A percentile compares a stretch with the other conserved stretches of the same genome.
These are phyloP conservation scores for Papilio polyxenes DNA, from an alignment of 1,140 invertebrate genomes.

Conservation along the genomic window DNA sequence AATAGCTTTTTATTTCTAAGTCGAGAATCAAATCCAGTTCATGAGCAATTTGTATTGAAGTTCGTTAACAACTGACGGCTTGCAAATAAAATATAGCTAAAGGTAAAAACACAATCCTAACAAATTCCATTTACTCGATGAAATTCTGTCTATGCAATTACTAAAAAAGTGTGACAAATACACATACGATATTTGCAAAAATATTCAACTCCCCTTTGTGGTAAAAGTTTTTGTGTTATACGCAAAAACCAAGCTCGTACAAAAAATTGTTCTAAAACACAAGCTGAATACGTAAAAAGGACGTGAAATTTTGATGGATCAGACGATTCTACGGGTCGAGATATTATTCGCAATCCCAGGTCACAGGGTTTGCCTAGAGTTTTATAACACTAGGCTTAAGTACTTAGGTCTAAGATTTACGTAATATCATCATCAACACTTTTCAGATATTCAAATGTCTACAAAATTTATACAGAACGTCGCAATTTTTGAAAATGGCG, in stretches of 20 bases:
- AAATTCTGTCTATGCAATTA: neutral
- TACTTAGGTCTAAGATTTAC: neutral
- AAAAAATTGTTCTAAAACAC: slow-evolving; percentile 22
- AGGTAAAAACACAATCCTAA: neutral
- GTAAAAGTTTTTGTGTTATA: slow-evolving; percentile 22
- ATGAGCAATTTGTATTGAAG: neutral
- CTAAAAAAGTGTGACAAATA: slow-evolving; percentile 14
- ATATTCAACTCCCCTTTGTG: slow-evolving; percentile 17
- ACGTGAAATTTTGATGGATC: slow-evolving; percentile 17
- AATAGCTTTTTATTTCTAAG: neutral
- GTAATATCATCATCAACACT: neutral
- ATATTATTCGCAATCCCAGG: neutral
- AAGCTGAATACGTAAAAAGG: slow-evolving; percentile 20
- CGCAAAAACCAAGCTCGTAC: slow-evolving; percentile 1
- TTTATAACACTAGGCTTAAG: neutral
- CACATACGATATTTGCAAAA: slow-evolving; percentile 19
- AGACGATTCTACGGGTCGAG: slow-evolving; percentile 6
- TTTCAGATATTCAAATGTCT: neutral
- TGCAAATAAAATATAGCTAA: neutral
- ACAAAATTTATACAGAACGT: too few species aligned
- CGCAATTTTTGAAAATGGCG: too few species aligned
- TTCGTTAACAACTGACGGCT: neutral
- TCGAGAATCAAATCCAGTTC: neutral
- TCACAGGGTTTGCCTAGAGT: neutral
- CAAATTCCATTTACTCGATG: neutral